Percentiles rank a stretch among this genome's conserved stretches.
Evolutionary conservation across 2,888 invertebrate genomes (phyloP).

Genomic region (Drosophila vallismaia): DNA sequence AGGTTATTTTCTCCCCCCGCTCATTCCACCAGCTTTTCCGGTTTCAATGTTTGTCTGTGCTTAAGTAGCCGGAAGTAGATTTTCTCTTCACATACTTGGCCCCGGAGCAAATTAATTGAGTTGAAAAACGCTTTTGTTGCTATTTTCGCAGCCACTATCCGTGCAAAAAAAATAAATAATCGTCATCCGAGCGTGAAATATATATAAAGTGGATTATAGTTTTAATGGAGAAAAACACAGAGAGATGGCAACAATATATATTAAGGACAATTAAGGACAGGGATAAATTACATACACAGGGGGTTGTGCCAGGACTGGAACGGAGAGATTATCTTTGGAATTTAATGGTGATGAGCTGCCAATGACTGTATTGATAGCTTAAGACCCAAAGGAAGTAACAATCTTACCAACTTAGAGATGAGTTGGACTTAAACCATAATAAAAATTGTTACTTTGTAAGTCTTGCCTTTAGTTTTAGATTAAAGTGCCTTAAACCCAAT

Average conservation of each 20-base stretch:
- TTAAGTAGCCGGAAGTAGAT: constrained; percentile 74
- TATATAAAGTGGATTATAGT: constrained; percentile 76
- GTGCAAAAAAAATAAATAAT: constrained; percentile 74
- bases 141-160: constrained; percentile 14
- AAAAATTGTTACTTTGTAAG: too few relatives aligned
- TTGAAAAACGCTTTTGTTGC: constrained; percentile 62
- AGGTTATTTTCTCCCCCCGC: constrained; percentile 5
- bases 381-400: too few relatives aligned
- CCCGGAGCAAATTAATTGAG: constrained; percentile 68
- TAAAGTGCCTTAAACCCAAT: not conserved
- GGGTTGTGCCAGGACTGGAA: not conserved
- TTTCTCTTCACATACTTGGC: constrained; percentile 1
- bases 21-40: not conserved
- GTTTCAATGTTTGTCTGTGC: constrained; percentile 54
- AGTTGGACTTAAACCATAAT: too few relatives aligned
- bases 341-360: constrained; percentile 28
- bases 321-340: constrained; percentile 42
- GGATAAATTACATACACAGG: constrained; percentile 53
- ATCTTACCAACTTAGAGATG: constrained; percentile 26
- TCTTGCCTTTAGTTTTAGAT: not conserved
- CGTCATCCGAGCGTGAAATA: constrained; percentile 73
- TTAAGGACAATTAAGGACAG: constrained; percentile 45
- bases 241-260: constrained; percentile 24
- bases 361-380: constrained; percentile 1
- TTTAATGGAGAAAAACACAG: constrained; percentile 60